A percentile compares a stretch with the other conserved stretches of the same genome.
Evolutionary conservation across 2,797 vertebrate species (phyloP).

Genomic region (Galagoides demidoff): DNA sequence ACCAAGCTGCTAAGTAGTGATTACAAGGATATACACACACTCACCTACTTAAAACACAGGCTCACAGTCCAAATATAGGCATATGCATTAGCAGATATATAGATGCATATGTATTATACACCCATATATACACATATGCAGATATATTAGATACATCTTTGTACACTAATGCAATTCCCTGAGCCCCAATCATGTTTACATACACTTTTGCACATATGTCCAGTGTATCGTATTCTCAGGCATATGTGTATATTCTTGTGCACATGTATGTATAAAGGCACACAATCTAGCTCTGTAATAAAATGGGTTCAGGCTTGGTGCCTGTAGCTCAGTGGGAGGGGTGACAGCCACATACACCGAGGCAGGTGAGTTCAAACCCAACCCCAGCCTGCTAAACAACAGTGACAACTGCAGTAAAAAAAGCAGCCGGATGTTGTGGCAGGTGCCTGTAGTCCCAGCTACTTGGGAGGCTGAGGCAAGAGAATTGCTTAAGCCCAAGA

Average conservation of each 20-base stretch:
- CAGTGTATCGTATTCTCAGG: not conserved
- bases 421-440: no score
- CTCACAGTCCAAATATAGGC: constrained; percentile 17
- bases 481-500: no score
- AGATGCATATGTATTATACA: not conserved
- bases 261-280: not conserved
- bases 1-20: constrained; percentile 55
- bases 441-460: no score
- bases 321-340: no score
- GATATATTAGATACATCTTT: not conserved
- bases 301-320: not conserved
- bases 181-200: not conserved
- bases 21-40: constrained; percentile 52
- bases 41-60: constrained; percentile 54
- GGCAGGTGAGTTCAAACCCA: no score
- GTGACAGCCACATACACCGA: no score
- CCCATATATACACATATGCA: not conserved
- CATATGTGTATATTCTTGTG: not conserved
- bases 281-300: not conserved
- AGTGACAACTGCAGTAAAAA: no score
- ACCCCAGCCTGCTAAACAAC: no score
- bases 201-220: not conserved
- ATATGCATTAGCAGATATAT: not conserved
- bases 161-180: not conserved
- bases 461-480: no score